These are phyloP conservation scores for Athene cunicularia DNA, from an alignment of 2,113 vertebrate species.

Conservation along the genomic window DNA sequence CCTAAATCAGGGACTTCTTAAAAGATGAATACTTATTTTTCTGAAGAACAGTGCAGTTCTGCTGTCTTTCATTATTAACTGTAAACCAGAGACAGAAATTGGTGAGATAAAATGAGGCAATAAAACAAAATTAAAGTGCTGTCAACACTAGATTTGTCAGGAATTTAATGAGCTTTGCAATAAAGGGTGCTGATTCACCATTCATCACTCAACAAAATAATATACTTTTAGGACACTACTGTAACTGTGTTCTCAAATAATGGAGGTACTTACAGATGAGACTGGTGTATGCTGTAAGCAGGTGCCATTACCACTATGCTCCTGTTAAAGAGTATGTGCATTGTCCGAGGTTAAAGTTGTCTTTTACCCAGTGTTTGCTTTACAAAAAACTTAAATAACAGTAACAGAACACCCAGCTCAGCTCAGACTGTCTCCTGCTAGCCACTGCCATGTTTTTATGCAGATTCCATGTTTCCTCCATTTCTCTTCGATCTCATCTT, in stretches of 20 bases:
- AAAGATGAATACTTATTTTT: conserved; percentile 19
- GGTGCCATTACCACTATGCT: neutral
- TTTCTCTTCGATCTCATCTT: neutral
- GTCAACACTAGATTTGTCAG: conserved; percentile 35
- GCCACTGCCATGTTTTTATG: neutral
- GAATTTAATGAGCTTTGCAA: conserved; percentile 33
- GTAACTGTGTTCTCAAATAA: neutral
- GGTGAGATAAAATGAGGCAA: conserved; percentile 41
- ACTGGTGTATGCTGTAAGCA: neutral
- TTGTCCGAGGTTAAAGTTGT: neutral
- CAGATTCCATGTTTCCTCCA: neutral
- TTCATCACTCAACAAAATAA: conserved; percentile 36
- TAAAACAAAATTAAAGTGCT: conserved; percentile 61
- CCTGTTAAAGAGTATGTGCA: neutral
- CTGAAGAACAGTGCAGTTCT: neutral
- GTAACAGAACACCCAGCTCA: neutral
- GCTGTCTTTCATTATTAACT: conserved; percentile 37
- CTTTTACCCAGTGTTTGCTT: neutral
- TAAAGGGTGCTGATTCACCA: conserved; percentile 13
- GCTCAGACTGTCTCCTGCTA: neutral
- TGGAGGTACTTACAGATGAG: neutral
- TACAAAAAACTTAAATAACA: neutral
- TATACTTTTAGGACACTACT: neutral
- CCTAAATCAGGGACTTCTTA: neutral
- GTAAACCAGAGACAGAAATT: conserved; percentile 8